Conservation (phyloP, 2,888 invertebrate species). For the Metellina segmentata region DNA sequence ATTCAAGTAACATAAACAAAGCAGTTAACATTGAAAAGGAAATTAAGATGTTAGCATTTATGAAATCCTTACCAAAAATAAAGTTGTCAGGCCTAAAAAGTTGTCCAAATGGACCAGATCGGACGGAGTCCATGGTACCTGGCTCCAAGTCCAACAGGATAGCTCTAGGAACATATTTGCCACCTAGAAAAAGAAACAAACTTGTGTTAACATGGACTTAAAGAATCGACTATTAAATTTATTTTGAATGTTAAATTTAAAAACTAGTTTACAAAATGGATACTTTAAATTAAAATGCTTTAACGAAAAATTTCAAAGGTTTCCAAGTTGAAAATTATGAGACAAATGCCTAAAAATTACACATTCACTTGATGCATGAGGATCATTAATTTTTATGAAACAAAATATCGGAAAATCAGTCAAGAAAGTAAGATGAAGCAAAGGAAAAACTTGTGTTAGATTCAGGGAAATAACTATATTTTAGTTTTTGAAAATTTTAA, state of each 20-base stretch:
- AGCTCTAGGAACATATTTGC: conserved; percentile 83
- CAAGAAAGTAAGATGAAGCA: too few species aligned
- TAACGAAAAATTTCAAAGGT: too few species aligned
- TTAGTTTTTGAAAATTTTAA: too few species aligned
- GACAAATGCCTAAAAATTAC: too few species aligned
- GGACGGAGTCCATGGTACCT: conserved; percentile 84
- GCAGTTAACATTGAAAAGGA: not conserved
- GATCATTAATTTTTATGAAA: not conserved
- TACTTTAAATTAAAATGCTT: not conserved
- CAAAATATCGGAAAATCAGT: not conserved
- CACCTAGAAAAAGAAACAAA: conserved; percentile 78
- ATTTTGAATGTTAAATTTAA: not conserved
- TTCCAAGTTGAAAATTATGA: too few species aligned
- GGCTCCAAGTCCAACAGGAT: conserved; percentile 83
- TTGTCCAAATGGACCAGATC: conserved; percentile 83
- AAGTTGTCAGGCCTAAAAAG: conserved; percentile 84
- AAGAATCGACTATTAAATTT: not conserved
- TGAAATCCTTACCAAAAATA: conserved; percentile 81
- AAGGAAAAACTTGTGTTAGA: too few species aligned
- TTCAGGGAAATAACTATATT: too few species aligned
- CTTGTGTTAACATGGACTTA: too few species aligned
- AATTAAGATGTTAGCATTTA: not conserved
- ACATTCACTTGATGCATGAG: too few species aligned
- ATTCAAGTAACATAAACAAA: not conserved
- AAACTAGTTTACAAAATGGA: not conserved